Evolutionary conservation across 2,113 vertebrate genomes (phyloP).

Genomic region (Dendropsophus ebraccatus): DNA sequence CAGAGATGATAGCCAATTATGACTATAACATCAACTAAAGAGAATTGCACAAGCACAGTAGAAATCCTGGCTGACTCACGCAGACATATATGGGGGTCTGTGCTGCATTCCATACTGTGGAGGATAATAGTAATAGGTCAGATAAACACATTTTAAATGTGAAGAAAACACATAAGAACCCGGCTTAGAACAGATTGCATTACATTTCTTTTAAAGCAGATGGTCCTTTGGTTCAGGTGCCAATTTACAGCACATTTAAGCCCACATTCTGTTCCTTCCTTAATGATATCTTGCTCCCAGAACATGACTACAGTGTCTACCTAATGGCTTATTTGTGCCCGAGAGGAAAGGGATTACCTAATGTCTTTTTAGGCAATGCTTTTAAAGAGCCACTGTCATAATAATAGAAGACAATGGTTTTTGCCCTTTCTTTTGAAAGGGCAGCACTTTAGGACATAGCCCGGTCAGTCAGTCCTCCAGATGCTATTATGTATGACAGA

Average conservation of each 20-base stretch:
- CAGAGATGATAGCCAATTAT: too few relatives aligned
- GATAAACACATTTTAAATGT: constrained; percentile 18
- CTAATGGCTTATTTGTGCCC: constrained; percentile 6
- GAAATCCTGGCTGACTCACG: too few relatives aligned
- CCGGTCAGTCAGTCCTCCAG: too few relatives aligned
- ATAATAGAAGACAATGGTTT: too few relatives aligned
- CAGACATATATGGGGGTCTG: too few relatives aligned
- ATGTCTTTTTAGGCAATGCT: background rate
- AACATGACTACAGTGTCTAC: background rate
- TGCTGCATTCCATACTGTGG: too few relatives aligned
- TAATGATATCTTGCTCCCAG: background rate
- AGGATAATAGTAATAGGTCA: background rate
- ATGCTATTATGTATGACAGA: too few relatives aligned
- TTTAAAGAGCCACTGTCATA: background rate
- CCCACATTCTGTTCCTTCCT: background rate
- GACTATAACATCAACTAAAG: too few relatives aligned
- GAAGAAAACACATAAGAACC: background rate
- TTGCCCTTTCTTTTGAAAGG: too few relatives aligned
- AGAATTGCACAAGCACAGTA: too few relatives aligned
- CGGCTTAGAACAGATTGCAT: background rate
- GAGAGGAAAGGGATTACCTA: constrained; percentile 22
- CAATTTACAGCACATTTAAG: background rate
- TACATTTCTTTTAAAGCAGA: background rate
- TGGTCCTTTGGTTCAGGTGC: constrained; percentile 1
- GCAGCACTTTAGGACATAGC: too few relatives aligned